Percentiles rank a stretch among this genome's conserved stretches.
phyloP scores from a whole-genome alignment of 2,113 vertebrate genomes.

The Rhinopithecus roxellana region DNA sequence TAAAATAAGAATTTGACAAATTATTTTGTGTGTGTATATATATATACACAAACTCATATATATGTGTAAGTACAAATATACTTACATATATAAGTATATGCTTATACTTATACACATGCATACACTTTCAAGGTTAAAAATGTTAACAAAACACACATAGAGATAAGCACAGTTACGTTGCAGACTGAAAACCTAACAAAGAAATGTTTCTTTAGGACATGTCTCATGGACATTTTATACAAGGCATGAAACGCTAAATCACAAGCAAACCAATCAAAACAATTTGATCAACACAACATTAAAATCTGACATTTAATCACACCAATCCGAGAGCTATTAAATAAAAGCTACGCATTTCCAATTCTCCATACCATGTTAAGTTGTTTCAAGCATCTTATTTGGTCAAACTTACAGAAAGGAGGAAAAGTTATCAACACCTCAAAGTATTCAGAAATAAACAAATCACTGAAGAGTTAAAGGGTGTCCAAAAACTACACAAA shows the following conservation, averaged over 20 bases:
- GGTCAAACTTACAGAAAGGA: background rate
- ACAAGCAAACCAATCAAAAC: slow-evolving; percentile 16
- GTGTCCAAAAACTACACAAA: background rate
- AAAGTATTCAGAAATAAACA: background rate
- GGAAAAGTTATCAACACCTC: background rate
- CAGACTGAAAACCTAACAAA: background rate
- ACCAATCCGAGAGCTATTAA: background rate
- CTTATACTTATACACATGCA: background rate
- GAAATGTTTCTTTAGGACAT: background rate
- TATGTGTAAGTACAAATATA: too few relatives aligned
- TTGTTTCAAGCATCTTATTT: background rate
- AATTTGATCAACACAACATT: background rate
- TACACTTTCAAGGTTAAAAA: background rate
- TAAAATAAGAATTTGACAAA: too few relatives aligned
- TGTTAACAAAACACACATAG: background rate
- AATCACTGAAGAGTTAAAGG: background rate
- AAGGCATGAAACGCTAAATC: background rate
- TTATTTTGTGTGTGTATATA: background rate
- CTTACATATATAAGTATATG: background rate
- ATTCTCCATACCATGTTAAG: background rate
- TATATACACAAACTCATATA: too few relatives aligned
- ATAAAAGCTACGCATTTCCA: background rate
- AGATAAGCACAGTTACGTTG: background rate
- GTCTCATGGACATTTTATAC: background rate
- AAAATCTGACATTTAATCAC: slow-evolving; percentile 6